phyloP scores from a whole-genome alignment of 2,113 vertebrate species.

The Xiphophorus hellerii region DNA sequence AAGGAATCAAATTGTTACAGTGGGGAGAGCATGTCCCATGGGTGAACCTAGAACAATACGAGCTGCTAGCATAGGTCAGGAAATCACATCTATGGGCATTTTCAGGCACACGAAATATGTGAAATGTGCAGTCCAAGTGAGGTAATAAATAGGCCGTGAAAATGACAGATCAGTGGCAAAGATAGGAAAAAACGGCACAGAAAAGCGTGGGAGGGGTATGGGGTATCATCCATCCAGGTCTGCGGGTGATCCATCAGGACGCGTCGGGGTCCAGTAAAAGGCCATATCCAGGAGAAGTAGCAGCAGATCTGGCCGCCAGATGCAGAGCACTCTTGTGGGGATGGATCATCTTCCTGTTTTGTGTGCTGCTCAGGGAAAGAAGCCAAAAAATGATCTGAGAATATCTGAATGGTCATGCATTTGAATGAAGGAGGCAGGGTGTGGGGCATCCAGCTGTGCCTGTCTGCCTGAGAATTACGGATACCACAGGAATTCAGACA shows the following conservation, averaged over 20 bases:
- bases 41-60: slow-evolving; percentile 18
- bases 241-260: slow-evolving; percentile 71
- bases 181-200: slow-evolving; percentile 64
- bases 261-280: slow-evolving; percentile 56
- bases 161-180: slow-evolving; percentile 63
- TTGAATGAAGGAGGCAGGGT: slow-evolving; percentile 50
- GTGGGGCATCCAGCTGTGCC: slow-evolving; percentile 39
- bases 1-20: slow-evolving; percentile 46
- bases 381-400: slow-evolving; percentile 32
- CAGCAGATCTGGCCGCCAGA: slow-evolving; percentile 58
- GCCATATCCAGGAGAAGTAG: slow-evolving; percentile 58
- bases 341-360: slow-evolving; percentile 42
- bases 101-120: slow-evolving; percentile 34
- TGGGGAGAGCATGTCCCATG: slow-evolving; percentile 22
- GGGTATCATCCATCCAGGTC: slow-evolving; percentile 61
- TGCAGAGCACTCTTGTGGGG: slow-evolving; percentile 53
- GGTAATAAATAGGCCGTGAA: slow-evolving; percentile 56
- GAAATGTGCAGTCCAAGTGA: slow-evolving; percentile 11
- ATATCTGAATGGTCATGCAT: slow-evolving; percentile 41
- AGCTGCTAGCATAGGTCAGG: slow-evolving; percentile 21
- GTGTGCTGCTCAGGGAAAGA: slow-evolving; percentile 13
- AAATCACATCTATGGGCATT: slow-evolving; percentile 51
- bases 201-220: slow-evolving; percentile 20
- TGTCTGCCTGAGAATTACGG: slow-evolving; percentile 31
- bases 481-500: slow-evolving; percentile 43